Percentiles rank a stretch among this genome's conserved stretches.
Evolutionary conservation across 2,888 invertebrate species (phyloP).

Genomic region (Heteromyza rotundicornis): DNA sequence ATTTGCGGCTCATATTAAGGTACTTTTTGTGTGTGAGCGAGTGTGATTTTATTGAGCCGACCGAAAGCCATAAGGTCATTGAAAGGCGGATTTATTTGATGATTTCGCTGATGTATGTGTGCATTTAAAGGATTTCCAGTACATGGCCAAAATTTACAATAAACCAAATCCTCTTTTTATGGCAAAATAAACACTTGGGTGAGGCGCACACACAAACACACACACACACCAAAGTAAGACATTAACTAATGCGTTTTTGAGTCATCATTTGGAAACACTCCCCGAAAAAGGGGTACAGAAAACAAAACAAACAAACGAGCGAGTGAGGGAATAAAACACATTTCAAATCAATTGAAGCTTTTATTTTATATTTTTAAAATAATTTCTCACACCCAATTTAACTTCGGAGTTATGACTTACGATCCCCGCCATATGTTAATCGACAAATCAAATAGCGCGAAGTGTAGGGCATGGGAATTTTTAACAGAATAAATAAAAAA

Average conservation of each 20-base stretch:
- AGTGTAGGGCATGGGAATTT: background rate
- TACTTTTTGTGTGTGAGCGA: too few relatives aligned
- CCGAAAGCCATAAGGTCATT: background rate
- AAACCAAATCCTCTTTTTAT: background rate
- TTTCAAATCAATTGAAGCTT: conserved; percentile 7
- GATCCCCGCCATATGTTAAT: conserved; percentile 43
- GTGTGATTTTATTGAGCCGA: background rate
- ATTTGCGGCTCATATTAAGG: conserved; percentile 6
- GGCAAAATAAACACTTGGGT: background rate
- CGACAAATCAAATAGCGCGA: conserved; percentile 28
- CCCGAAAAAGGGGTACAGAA: too few relatives aligned
- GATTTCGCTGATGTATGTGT: background rate
- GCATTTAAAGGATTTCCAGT: background rate
- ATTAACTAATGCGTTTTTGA: too few relatives aligned
- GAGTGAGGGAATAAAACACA: background rate
- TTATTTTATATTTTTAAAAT: conserved; percentile 1
- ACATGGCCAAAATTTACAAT: background rate
- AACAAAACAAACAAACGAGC: too few relatives aligned
- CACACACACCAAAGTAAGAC: too few relatives aligned
- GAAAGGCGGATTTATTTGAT: background rate
- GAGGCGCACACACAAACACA: background rate
- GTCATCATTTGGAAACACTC: too few relatives aligned
- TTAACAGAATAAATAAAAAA: conserved; percentile 7
- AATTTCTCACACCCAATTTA: conserved; percentile 19
- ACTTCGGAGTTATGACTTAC: conserved; percentile 2